Base-by-base conservation (phyloP, 2,888 invertebrate genomes). In the Zaprionus lineosus region DNA sequence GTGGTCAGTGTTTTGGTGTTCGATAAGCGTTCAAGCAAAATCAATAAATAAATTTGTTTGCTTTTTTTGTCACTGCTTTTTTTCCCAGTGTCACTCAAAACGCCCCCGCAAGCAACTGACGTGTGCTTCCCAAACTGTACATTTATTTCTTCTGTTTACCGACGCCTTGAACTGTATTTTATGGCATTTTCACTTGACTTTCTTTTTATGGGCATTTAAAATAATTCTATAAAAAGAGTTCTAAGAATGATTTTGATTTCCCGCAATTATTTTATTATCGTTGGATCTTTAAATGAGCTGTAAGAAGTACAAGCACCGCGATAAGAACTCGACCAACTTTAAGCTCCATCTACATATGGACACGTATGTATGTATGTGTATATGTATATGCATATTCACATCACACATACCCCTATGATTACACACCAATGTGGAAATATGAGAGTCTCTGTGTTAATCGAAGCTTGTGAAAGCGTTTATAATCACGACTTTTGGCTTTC, bases 401-500 rank as follows among this genome's bases (percentile, higher is more conserved):
- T n/a, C n/a, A n/a, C n/a, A n/a, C n/a, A n/a, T n/a, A n/a, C n/a
- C n/a, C n/a, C n/a, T n/a, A n/a, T n/a, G n/a, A n/a, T n/a, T n/a
- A n/a, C n/a, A n/a, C n/a, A n/a, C 18, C 18, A 11, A 21, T 21
- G 18, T 16, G n/a, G 8, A 3, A 15, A 15, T 8, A 14, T 37
- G 0, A 16, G 7, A 14, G n/a, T n/a, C 1, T 41, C 44, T 53
- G 61, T 74, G 72, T 62, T 71, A 78, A 82, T 74, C 74, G 71
- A 57, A 52, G 58, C 71, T n/a, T 78, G 79, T 67, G 75, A 82
- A 75, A 75, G 79, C 83, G 62, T 67, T 71, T 51, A 60, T 31
- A 37, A 16, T 39, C 48, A 61, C 33, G 46, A 12, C 59, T 65
- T 63, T 63, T 52, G 58, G 60, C 60, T 72, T 16, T 47, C 59